Evolutionary conservation across 2,797 vertebrate genomes (phyloP), one percentile per base, ranked within the genome.

Genomic region (Netta rufina): DNA sequence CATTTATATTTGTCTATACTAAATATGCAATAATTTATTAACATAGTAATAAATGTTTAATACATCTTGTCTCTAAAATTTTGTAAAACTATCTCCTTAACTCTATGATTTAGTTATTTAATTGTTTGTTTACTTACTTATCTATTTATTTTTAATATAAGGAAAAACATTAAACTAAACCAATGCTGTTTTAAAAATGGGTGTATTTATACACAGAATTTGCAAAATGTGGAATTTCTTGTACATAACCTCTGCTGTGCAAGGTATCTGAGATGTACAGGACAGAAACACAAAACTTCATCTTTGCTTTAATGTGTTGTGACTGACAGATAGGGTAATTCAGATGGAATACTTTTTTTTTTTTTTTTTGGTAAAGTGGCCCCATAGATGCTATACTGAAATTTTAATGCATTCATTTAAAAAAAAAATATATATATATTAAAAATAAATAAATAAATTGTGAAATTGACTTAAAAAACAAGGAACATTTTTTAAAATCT

Each of bases 11-110:
- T 96, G 89, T 87, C 94, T 86, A 93, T 54, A 67, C 69, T 47
- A 84, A 94, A 93, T 90, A 84, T 74, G 82, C 28, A 96, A 96
- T 95, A 62, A 94, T 96, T 95, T 96, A 95, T 96, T 96, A 95
- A 96, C 77, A 79, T 43, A 41, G 72, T 80, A 90, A 94, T 97
- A 94, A 95, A 96, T 95, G 89, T 97, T 97, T 96, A 91, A 96
- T 96, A 91, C 16, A 64, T 13, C 39, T 86, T 77, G 11, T 71
- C 87, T 67, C 43, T 92, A 81, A 58, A 3, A 3, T 93, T 96
- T 88, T 49, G 21, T 89, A 60, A 77, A 91, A 77, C 41, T 65
- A 10, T 62, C 13, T 71, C n/a, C 32, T 81, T 87, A 90, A 57
- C 41, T 9, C 39, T 13, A 14, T 9, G 8, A 51, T 72, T 79